These are phyloP conservation scores for Sciurus carolinensis DNA, from an alignment of 2,797 vertebrate species.

Conservation along the genomic window DNA sequence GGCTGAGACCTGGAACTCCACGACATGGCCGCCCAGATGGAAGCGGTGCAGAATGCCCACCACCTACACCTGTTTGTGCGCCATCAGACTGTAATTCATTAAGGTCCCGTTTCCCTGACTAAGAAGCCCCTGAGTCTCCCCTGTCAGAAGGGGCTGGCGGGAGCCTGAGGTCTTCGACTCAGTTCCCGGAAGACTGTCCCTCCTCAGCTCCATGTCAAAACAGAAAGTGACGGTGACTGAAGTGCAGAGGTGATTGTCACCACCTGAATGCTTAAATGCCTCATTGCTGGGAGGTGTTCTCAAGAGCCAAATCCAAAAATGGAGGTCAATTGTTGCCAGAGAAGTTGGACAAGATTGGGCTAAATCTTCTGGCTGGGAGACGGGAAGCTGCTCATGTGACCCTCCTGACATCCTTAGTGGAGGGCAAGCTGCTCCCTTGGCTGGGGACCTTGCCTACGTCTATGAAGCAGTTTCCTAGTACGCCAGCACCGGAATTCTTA, in stretches of 20 bases:
- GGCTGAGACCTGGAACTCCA: conserved; percentile 95
- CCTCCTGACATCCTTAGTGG: conserved; percentile 97
- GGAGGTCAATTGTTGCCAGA: conserved; percentile 98
- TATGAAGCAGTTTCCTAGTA: conserved; percentile 98
- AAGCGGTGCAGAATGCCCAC: conserved; percentile 97
- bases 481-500: conserved; percentile 97
- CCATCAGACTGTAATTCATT: conserved; percentile 99
- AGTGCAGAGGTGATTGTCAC: conserved; percentile 97
- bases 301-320: conserved; percentile 99
- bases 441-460: conserved; percentile 98
- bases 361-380: conserved; percentile 97
- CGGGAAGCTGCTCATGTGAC: conserved; percentile 99
- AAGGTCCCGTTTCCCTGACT: conserved; percentile 96
- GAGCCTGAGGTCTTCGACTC: conserved; percentile 98
- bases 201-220: conserved; percentile 98
- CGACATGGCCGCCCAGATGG: conserved; percentile 95
- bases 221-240: conserved; percentile 99
- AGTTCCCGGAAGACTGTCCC: conserved; percentile 96
- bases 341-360: conserved; percentile 98
- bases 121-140: conserved; percentile 95
- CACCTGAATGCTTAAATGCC: conserved; percentile 98
- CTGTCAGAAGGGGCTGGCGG: conserved; percentile 97
- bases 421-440: conserved; percentile 98
- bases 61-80: conserved; percentile 96
- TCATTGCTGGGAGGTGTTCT: conserved; percentile 97